Base-by-base conservation (phyloP, 2,888 invertebrate genomes). In the Tholera decimalis region DNA sequence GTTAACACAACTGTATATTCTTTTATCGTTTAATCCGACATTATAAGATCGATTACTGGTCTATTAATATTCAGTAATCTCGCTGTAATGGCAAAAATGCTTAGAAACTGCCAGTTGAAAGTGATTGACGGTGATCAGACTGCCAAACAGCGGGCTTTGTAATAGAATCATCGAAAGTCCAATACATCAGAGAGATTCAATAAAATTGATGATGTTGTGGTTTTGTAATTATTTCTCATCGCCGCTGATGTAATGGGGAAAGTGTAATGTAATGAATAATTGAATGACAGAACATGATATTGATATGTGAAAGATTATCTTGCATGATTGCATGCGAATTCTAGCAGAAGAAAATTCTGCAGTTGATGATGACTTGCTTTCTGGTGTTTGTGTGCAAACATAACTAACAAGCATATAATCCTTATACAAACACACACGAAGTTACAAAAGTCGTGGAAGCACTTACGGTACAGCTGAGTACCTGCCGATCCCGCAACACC, bases 61-160 rank as follows among this genome's bases (percentile, higher is more conserved):
- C 75, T 77, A 85, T 86, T 83, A 80, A 78, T 82, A 84, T 82
- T 83, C 85, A 84, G 77, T 77, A 80, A 83, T 82, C 80, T 83
- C 64, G 60, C 76, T 68, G 69, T 83, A 83, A 83, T 82, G 67
- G 70, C 70, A 61, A 63, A 73, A 83, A 81, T 79, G 55, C 77
- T 78, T 70, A 64, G 77, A 83, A 83, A 85, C 84, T 80, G 74
- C 73, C 72, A 58, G 72, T 76, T 73, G 79, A 84, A 81, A 82
- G 77, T 83, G 84, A 84, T 81, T 60, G 67, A 73, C 66, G 64
- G 49, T 62, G 44, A 67, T 78, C 37, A 44, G 15, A 54, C 47
- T 57, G 71, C 68, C 71, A 71, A 79, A 79, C 64, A 70, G 62
- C 53, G 18, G 26, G 49, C 44, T 53, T 77, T 73, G 61, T 56